A percentile compares a stretch with the other conserved stretches of the same genome.
Conservation (phyloP, 2,888 invertebrate species). For the Spisula subtruncata region DNA sequence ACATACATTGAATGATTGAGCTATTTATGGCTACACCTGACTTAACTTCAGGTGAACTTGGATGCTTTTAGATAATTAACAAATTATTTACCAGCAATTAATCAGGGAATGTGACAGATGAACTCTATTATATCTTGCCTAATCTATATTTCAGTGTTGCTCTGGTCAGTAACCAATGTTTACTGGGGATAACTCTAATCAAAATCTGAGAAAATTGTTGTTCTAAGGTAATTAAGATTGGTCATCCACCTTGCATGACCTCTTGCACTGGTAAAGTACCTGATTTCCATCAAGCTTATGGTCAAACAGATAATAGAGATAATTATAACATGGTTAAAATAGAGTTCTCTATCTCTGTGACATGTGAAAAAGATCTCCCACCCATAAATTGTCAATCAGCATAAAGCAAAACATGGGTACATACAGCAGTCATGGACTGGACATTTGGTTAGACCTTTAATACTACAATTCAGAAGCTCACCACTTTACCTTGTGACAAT, state of each 20-base stretch:
- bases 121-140: conserved; percentile 6
- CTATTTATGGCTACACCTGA: conserved; percentile 11
- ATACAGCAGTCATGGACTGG: too few species aligned
- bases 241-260: conserved; percentile 42
- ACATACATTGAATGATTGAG: not conserved
- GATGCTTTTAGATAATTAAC: not conserved
- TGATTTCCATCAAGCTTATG: conserved; percentile 30
- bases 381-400: conserved; percentile 12
- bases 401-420: conserved; percentile 8
- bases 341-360: not conserved
- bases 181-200: conserved; percentile 1
- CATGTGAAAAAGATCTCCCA: not conserved
- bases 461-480: too few species aligned
- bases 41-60: conserved; percentile 20
- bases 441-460: too few species aligned
- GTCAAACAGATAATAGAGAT: conserved; percentile 34
- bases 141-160: conserved; percentile 16
- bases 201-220: conserved; percentile 6
- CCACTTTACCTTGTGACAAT: too few species aligned
- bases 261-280: conserved; percentile 24
- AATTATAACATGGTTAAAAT: conserved; percentile 24
- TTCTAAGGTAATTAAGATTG: conserved; percentile 7
- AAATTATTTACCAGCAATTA: conserved; percentile 17
- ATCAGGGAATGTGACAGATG: conserved; percentile 18
- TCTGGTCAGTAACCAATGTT: not conserved